Base-by-base conservation (phyloP, 1,140 invertebrate genomes). In the Zaprionus nigranus region DNA sequence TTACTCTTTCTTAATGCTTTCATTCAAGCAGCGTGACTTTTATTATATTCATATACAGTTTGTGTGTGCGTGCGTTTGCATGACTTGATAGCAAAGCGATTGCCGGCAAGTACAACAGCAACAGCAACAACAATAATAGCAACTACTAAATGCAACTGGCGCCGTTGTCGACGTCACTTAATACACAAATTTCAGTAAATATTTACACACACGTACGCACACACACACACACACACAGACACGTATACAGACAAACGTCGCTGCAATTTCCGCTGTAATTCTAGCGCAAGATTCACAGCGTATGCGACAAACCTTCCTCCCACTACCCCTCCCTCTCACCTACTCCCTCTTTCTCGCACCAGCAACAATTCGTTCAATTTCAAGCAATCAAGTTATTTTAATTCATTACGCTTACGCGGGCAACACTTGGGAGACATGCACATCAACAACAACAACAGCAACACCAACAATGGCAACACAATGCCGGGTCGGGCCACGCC, bases 341-440 rank as follows among this genome's bases (percentile, higher is more conserved):
- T 30, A 22, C 34, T 24, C 12, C 24, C 40, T 26, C 34, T 20
- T n/a, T 22, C 40, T 20, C 11, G 34, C 20, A 15, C n/a, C 15
- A 75, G 78, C 85, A 90, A 80, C 85, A 90, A 85, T 90, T 90
- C 85, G 79, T 90, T 90, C 85, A 90, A 90, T 90, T 90, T 85
- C 81, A 82, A 90, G 85, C 85, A 90, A 90, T 90, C 85, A 90
- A 90, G 85, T 90, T 90, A 90, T 90, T 90, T 90, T 90, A 90
- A 90, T 90, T 90, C 85, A 90, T 90, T 90, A 90, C 85, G 85
- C 81, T 88, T 90, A 90, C 86, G 85, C 85, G 82, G 78, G 79
- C 86, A 90, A 88, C 84, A 90, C 85, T 85, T 90, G 78, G 79
- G 73, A 90, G 81, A 77, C 81, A 85, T 90, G 85, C 78, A 66